These are phyloP conservation scores for Patella caerulea DNA, from an alignment of 2,888 invertebrate genomes.

Conservation along the genomic window DNA sequence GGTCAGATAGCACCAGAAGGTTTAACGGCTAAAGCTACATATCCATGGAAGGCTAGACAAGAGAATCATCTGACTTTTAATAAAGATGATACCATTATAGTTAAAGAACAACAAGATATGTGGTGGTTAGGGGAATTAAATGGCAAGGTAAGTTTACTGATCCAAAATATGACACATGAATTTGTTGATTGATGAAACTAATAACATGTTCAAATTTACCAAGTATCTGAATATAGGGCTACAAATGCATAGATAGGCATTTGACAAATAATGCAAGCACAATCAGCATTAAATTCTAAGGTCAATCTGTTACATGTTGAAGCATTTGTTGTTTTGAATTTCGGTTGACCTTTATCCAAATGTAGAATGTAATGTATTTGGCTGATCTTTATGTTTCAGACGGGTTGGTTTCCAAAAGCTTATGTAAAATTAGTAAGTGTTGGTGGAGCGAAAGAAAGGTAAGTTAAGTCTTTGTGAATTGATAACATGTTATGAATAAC, in stretches of 20 bases:
- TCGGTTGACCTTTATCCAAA: too few relatives aligned
- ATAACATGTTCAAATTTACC: too few relatives aligned
- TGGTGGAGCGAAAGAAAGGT: constrained; percentile 31
- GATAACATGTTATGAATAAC: too few relatives aligned
- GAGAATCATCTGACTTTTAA: constrained; percentile 77
- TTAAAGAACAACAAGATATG: constrained; percentile 77
- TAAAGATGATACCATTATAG: constrained; percentile 77
- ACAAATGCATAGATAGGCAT: too few relatives aligned
- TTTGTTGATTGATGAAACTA: too few relatives aligned
- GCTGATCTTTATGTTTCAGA: constrained; percentile 46
- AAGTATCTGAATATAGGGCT: too few relatives aligned
- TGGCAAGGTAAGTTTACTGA: constrained; percentile 66
- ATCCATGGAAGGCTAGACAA: constrained; percentile 77
- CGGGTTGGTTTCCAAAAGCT: constrained; percentile 78
- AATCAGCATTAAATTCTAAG: too few relatives aligned
- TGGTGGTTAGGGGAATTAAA: constrained; percentile 78
- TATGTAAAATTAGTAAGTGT: constrained; percentile 74
- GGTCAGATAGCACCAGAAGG: constrained; percentile 70
- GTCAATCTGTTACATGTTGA: too few relatives aligned
- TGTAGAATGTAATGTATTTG: too few relatives aligned
- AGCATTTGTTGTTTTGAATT: too few relatives aligned
- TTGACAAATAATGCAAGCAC: too few relatives aligned
- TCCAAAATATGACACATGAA: too few relatives aligned
- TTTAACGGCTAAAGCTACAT: constrained; percentile 74
- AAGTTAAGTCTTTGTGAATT: background rate